A percentile compares a stretch with the other conserved stretches of the same genome.
Conservation (phyloP, 2,888 invertebrate genomes). For the Eupithecia pulchellata region DNA sequence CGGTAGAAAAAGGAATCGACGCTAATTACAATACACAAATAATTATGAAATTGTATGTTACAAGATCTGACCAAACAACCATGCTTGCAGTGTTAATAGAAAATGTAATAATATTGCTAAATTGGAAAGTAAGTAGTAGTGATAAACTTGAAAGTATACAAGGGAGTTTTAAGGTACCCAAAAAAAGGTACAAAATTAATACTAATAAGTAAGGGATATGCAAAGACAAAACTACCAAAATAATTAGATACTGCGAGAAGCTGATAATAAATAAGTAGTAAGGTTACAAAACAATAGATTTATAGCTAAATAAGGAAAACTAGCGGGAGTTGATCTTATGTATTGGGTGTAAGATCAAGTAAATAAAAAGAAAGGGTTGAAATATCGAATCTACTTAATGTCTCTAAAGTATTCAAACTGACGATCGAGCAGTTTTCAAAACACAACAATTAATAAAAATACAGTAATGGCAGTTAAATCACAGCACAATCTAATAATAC, state of each 20-base stretch:
- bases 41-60: neutral
- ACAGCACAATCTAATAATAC: constrained; percentile 51
- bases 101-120: neutral
- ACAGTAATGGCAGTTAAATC: constrained; percentile 58
- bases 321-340: constrained; percentile 13
- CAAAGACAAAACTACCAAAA: neutral
- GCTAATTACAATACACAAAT: neutral
- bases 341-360: constrained; percentile 10
- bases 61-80: neutral
- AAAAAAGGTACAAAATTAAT: neutral
- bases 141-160: neutral
- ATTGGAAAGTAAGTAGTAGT: neutral
- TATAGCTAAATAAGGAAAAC: neutral
- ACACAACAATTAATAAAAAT: constrained; percentile 45
- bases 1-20: neutral
- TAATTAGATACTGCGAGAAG: neutral
- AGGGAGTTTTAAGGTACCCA: neutral
- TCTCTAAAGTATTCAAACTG: constrained; percentile 13
- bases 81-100: neutral
- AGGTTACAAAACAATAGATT: neutral
- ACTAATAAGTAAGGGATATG: neutral
- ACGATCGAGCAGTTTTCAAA: constrained; percentile 46
- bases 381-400: neutral
- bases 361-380: neutral
- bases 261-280: neutral